phyloP scores from a whole-genome alignment of 1,140 invertebrate genomes.

The Monochamus saltuarius region DNA sequence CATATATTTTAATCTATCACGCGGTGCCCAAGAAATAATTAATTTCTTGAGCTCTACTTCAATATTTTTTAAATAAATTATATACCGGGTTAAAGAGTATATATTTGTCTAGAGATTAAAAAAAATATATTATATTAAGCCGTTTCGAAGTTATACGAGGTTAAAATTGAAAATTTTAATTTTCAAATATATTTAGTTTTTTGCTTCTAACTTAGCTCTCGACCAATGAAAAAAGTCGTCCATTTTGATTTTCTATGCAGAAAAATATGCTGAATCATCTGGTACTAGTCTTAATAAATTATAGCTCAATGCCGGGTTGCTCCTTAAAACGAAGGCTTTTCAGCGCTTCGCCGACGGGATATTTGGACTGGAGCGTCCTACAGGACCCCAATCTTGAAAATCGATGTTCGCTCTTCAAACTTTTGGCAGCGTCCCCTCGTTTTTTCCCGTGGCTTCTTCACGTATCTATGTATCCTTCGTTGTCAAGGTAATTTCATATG shows the following conservation, averaged over 20 bases:
- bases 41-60: slow-evolving; percentile 1
- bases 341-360: too few relatives aligned
- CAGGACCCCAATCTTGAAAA: too few relatives aligned
- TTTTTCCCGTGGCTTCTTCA: too few relatives aligned
- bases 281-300: neutral
- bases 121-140: neutral
- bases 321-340: slow-evolving; percentile 3
- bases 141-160: neutral
- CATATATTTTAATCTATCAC: neutral
- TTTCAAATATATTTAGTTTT: slow-evolving; percentile 2
- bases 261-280: neutral
- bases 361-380: too few relatives aligned
- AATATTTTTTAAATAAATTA: neutral
- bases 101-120: slow-evolving; percentile 1
- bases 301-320: neutral
- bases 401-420: too few relatives aligned
- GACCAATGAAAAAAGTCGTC: slow-evolving; percentile 1
- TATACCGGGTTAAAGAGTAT: neutral
- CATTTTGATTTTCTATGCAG: neutral
- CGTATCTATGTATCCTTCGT: too few relatives aligned
- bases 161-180: slow-evolving; percentile 2
- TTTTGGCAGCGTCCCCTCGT: too few relatives aligned
- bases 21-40: neutral
- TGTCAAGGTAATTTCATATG: too few relatives aligned
- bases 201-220: neutral